These are phyloP conservation scores for Hydropsyche tenuis DNA, from an alignment of 1,140 invertebrate genomes.

Conservation along the genomic window DNA sequence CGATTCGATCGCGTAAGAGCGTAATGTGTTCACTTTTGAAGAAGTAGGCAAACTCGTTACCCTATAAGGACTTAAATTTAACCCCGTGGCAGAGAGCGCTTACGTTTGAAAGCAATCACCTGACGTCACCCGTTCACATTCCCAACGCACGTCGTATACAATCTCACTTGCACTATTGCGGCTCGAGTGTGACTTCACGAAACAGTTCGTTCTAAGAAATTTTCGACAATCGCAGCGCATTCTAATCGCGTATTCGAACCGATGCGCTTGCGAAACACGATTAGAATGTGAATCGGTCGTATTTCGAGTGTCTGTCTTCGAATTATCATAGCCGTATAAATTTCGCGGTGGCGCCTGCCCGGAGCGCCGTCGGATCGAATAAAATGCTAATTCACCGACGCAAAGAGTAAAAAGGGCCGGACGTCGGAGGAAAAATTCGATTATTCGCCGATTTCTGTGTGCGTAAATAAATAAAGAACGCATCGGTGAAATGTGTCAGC, in stretches of 20 bases:
- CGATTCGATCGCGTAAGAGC: not conserved
- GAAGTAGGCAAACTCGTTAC: constrained; percentile 48
- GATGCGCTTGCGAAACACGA: not conserved
- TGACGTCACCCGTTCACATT: not conserved
- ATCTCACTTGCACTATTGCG: not conserved
- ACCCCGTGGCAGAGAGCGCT: constrained; percentile 37
- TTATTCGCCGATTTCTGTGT: not conserved
- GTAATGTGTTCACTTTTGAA: constrained; percentile 39
- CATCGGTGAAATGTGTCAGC: constrained; percentile 5
- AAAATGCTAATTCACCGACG: constrained; percentile 6
- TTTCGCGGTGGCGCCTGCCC: constrained; percentile 21
- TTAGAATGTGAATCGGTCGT: constrained; percentile 32
- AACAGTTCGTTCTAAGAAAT: constrained; percentile 8
- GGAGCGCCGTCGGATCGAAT: constrained; percentile 18
- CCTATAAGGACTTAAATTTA: constrained; percentile 47
- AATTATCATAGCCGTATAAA: constrained; percentile 24
- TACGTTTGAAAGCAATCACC: constrained; percentile 22
- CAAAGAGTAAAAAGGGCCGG: not conserved
- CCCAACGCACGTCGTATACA: not conserved
- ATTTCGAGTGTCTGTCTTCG: not conserved
- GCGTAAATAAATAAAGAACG: not conserved
- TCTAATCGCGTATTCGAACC: constrained; percentile 3
- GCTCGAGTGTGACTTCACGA: not conserved
- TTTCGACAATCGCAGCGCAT: constrained; percentile 20
- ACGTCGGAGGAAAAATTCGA: not conserved